These are phyloP conservation scores for Oryzias woworae DNA, from an alignment of 2,113 vertebrate species.

Conservation along the genomic window DNA sequence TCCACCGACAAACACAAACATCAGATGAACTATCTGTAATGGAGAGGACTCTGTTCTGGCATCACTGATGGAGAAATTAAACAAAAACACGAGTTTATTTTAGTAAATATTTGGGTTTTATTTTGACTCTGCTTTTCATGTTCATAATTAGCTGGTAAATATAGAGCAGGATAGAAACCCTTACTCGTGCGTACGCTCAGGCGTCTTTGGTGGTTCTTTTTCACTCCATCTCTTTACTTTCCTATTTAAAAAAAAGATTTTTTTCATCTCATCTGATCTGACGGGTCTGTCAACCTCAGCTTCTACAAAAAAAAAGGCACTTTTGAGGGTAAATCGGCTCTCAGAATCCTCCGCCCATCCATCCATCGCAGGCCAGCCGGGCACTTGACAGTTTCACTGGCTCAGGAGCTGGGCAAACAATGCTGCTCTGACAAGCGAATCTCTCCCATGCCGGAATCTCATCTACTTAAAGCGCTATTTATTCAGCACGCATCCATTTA, in stretches of 20 bases:
- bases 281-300: constrained; percentile 47
- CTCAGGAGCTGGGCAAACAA: constrained; percentile 63
- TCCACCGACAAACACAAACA: constrained; percentile 78
- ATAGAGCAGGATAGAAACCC: constrained; percentile 58
- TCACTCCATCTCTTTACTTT: neutral
- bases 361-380: constrained; percentile 52
- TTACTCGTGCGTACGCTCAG: constrained; percentile 29
- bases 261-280: constrained; percentile 41
- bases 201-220: constrained; percentile 53
- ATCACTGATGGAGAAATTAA: constrained; percentile 70
- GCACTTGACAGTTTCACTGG: constrained; percentile 64
- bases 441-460: constrained; percentile 66
- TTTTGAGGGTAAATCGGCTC: constrained; percentile 32
- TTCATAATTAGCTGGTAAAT: constrained; percentile 75
- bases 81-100: constrained; percentile 77
- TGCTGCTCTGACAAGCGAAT: constrained; percentile 64
- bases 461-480: constrained; percentile 73
- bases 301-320: constrained; percentile 30
- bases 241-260: constrained; percentile 36
- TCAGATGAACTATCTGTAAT: constrained; percentile 80
- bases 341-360: constrained; percentile 44
- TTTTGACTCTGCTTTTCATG: constrained; percentile 74
- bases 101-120: constrained; percentile 77
- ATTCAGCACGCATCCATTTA: constrained; percentile 75
- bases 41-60: constrained; percentile 76